Evolutionary conservation across 2,888 invertebrate genomes (phyloP).

Genomic region (Acrobasis repandana): DNA sequence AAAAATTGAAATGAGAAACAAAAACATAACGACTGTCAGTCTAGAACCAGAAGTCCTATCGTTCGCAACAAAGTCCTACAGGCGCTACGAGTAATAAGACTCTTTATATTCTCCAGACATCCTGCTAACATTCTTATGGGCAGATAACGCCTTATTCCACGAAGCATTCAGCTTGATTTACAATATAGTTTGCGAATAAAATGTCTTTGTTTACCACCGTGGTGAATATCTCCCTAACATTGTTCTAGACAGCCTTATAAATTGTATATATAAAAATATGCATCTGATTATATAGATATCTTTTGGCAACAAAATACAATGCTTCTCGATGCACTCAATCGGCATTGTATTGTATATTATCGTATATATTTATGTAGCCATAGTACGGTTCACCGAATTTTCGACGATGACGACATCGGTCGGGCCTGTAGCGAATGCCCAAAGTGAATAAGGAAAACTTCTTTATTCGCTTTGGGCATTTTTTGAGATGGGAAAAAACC

Average conservation of each 20-base stretch:
- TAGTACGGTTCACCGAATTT: too few species aligned
- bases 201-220: constrained; percentile 49
- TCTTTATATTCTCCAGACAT: constrained; percentile 44
- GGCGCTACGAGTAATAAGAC: constrained; percentile 21
- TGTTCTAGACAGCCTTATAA: background rate
- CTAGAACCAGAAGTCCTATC: too few species aligned
- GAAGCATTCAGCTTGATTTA: constrained; percentile 35
- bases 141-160: constrained; percentile 38
- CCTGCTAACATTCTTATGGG: constrained; percentile 35
- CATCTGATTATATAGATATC: background rate
- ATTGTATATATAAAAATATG: background rate
- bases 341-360: too few species aligned
- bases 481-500: too few species aligned
- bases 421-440: too few species aligned
- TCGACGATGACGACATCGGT: too few species aligned
- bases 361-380: too few species aligned
- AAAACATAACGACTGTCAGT: too few species aligned
- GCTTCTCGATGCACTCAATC: background rate
- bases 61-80: too few species aligned
- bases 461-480: too few species aligned
- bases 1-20: too few species aligned
- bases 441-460: too few species aligned
- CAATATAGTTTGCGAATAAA: constrained; percentile 50
- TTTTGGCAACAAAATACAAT: background rate
- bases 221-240: constrained; percentile 25